Evolutionary conservation across 2,113 vertebrate genomes (phyloP).

Genomic region (western clawed frog (Xenopus tropicalis)): UCB_Xtro_10.0 CM004445.2:71702001-71702500

Average conservation of each 20-base stretch:
- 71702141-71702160: constrained; percentile 68
- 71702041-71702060: too few species aligned
- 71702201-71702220: constrained; percentile 74
- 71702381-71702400: constrained; percentile 82
- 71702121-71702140: constrained; percentile 57
- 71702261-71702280: constrained; percentile 63
- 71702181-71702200: constrained; percentile 70
- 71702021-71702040: too few species aligned
- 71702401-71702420: constrained; percentile 58
- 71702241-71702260: constrained; percentile 70
- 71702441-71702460: too few species aligned
- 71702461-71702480: constrained; percentile 53
- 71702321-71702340: constrained; percentile 69
- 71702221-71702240: constrained; percentile 83
- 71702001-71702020: too few species aligned
- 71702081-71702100: constrained; percentile 45
- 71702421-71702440: constrained; percentile 8
- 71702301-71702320: constrained; percentile 60
- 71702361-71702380: constrained; percentile 67
- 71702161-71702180: constrained; percentile 78
- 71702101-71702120: constrained; percentile 80
- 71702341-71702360: constrained; percentile 78
- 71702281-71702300: constrained; percentile 77
- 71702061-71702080: too few species aligned
- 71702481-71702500: constrained; percentile 48